Conservation (phyloP, 2,797 vertebrate genomes). For the Tapera naevia region DNA sequence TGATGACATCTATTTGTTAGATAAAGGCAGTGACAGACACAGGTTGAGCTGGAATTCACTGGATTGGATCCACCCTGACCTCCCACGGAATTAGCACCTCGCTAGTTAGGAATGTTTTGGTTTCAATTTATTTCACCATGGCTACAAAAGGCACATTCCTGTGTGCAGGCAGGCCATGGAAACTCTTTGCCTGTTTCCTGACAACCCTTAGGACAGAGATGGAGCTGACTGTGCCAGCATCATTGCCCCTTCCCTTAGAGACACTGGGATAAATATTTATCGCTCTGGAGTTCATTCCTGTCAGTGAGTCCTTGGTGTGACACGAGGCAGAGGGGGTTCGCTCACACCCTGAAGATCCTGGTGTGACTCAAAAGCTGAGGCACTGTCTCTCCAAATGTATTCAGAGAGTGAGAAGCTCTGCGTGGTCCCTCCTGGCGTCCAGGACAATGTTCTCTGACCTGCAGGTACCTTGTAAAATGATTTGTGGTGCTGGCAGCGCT, state of each 20-base stretch:
- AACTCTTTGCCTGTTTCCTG: slow-evolving; percentile 20
- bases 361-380: not conserved
- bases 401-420: not conserved
- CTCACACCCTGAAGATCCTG: not conserved
- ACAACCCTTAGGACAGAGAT: not conserved
- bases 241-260: slow-evolving; percentile 27
- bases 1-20: not conserved
- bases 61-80: slow-evolving; percentile 4
- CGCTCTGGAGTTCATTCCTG: not conserved
- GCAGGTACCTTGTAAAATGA: not conserved
- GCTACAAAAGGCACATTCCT: slow-evolving; percentile 20
- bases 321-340: not conserved
- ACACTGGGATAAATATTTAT: slow-evolving; percentile 44
- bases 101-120: not conserved
- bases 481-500: not conserved
- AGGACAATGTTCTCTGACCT: not conserved
- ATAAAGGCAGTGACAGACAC: not conserved
- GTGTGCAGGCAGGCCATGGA: not conserved
- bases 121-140: slow-evolving; percentile 46
- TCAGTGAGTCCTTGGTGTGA: not conserved
- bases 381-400: not conserved
- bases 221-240: not conserved
- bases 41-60: slow-evolving; percentile 4
- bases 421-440: accelerated
- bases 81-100: slow-evolving; percentile 26